A percentile compares a stretch with the other conserved stretches of the same genome.
These are phyloP conservation scores for Agrotis ipsilon DNA, from an alignment of 2,888 invertebrate genomes.

Conservation along the genomic window DNA sequence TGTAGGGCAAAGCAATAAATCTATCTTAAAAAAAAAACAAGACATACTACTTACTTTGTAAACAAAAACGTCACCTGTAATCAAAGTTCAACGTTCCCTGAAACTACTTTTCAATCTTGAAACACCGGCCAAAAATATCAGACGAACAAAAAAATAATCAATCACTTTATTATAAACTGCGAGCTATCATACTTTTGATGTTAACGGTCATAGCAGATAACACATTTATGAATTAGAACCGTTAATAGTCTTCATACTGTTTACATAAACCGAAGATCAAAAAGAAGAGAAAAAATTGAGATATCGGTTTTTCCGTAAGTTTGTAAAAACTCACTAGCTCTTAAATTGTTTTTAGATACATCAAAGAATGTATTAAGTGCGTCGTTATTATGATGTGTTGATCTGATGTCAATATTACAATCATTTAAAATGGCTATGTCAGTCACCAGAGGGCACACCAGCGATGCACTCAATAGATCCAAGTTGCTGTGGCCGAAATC, in stretches of 20 bases:
- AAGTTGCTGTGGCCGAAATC: too few relatives aligned
- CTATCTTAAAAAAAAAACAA: too few relatives aligned
- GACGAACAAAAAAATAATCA: slow-evolving; percentile 38
- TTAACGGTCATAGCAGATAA: slow-evolving; percentile 52
- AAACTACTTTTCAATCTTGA: slow-evolving; percentile 28
- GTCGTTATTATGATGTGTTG: slow-evolving; percentile 7
- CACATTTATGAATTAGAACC: slow-evolving; percentile 52
- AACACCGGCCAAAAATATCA: slow-evolving; percentile 33
- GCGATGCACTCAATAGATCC: too few relatives aligned
- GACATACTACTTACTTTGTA: too few relatives aligned
- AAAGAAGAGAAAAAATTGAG: slow-evolving; percentile 42
- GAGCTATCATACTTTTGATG: slow-evolving; percentile 56
- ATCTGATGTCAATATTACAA: neutral
- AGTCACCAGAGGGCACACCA: too few relatives aligned
- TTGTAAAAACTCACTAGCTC: slow-evolving; percentile 23
- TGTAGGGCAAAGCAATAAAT: neutral
- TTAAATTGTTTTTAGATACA: slow-evolving; percentile 32
- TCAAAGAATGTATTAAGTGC: slow-evolving; percentile 45
- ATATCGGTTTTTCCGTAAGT: slow-evolving; percentile 8
- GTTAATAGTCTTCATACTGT: slow-evolving; percentile 51
- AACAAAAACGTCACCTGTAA: neutral
- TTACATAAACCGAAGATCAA: slow-evolving; percentile 63
- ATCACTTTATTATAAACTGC: slow-evolving; percentile 54
- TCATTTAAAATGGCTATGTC: neutral
- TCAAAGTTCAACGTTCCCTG: slow-evolving; percentile 20